Evolutionary conservation across 2,797 vertebrate species (phyloP).

Genomic region (Phrynocephalus forsythii): DNA sequence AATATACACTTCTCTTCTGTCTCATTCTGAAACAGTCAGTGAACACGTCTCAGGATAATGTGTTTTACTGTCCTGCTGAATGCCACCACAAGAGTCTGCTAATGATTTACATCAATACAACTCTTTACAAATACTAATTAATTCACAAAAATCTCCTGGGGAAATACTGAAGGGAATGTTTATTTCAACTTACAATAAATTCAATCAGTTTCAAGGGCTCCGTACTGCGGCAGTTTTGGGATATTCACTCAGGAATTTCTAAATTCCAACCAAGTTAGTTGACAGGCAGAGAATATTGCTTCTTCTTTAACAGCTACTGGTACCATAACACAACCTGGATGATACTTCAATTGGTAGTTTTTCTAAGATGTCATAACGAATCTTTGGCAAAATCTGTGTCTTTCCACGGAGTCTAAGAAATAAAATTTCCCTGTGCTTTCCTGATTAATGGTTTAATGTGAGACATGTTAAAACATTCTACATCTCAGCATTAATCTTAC

Average conservation of each 20-base stretch:
- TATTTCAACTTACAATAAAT: slow-evolving; percentile 55
- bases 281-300: slow-evolving; percentile 8
- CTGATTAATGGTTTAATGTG: background rate
- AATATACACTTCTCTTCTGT: background rate
- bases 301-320: slow-evolving; percentile 5
- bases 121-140: slow-evolving; percentile 61
- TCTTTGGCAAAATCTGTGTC: background rate
- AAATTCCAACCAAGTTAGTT: slow-evolving; percentile 19
- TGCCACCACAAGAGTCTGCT: slow-evolving; percentile 48
- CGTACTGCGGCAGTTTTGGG: background rate
- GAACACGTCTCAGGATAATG: slow-evolving; percentile 38
- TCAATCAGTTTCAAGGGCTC: slow-evolving; percentile 43
- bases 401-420: background rate
- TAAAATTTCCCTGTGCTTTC: background rate
- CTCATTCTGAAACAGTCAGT: background rate
- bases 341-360: background rate
- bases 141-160: slow-evolving; percentile 55
- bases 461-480: background rate
- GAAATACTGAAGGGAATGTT: slow-evolving; percentile 44
- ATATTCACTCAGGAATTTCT: background rate
- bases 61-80: slow-evolving; percentile 57
- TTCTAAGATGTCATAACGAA: slow-evolving; percentile 1
- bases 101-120: slow-evolving; percentile 67
- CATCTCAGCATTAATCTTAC: background rate
- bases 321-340: too few relatives aligned